Conservation (phyloP, 2,113 vertebrate genomes). For the Macquaria ambigua region DNA sequence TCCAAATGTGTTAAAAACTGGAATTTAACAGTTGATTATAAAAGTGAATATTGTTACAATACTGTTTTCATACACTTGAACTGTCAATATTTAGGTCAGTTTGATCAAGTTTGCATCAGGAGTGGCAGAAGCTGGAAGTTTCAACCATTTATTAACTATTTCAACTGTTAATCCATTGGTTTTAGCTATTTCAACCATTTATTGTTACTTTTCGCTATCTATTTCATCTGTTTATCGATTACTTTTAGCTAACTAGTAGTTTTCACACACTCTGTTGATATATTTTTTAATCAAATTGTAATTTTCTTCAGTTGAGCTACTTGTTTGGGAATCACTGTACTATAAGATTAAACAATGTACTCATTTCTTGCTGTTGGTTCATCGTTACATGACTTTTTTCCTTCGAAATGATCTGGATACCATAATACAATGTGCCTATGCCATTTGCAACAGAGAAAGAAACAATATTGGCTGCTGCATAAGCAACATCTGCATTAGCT, state of each 20-base stretch:
- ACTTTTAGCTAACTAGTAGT: background rate
- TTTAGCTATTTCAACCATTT: no score
- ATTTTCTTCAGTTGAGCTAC: background rate
- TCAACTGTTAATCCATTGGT: background rate
- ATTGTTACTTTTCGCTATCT: no score
- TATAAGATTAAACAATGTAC: background rate
- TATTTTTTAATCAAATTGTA: background rate
- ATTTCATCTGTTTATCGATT: background rate
- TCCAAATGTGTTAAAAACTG: background rate
- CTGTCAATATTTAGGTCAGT: background rate
- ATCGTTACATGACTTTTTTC: background rate
- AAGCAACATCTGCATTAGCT: conserved; percentile 32
- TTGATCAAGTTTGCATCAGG: no score
- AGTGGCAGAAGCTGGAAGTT: background rate
- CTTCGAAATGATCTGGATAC: background rate
- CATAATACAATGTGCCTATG: background rate
- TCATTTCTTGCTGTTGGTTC: background rate
- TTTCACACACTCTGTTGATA: background rate
- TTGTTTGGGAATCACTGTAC: background rate
- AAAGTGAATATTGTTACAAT: background rate
- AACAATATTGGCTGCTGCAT: background rate
- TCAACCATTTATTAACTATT: background rate
- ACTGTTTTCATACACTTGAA: background rate
- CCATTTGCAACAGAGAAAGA: background rate
- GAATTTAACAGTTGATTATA: background rate